A percentile compares a stretch with the other conserved stretches of the same genome.
Evolutionary conservation across 2,113 vertebrate genomes (phyloP).

Genomic region (Muntiacus muntjak): DNA sequence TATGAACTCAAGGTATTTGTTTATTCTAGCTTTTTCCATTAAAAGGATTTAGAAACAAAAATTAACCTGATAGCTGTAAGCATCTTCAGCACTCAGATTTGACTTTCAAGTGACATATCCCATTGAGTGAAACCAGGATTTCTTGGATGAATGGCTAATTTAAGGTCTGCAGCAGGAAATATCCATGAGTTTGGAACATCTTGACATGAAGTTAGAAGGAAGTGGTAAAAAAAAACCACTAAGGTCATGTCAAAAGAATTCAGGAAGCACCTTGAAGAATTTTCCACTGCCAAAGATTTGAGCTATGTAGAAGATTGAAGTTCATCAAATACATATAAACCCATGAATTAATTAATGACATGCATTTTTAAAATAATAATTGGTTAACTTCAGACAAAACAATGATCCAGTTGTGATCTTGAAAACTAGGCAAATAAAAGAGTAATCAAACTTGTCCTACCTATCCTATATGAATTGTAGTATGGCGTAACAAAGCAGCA

Average conservation of each 20-base stretch:
- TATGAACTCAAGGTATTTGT: neutral
- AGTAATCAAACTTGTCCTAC: neutral
- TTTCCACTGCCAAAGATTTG: neutral
- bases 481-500: neutral
- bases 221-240: neutral
- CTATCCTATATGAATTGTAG: neutral
- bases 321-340: neutral
- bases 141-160: constrained; percentile 28
- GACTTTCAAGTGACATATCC: neutral
- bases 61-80: neutral
- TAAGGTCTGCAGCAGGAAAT: neutral
- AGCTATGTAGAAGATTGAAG: neutral
- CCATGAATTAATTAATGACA: neutral
- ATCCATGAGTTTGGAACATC: neutral
- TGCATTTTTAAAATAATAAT: neutral
- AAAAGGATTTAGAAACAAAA: neutral
- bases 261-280: neutral
- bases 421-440: neutral
- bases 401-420: neutral
- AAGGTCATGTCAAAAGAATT: neutral
- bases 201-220: neutral
- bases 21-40: neutral
- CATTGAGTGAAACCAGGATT: neutral
- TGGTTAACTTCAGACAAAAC: neutral
- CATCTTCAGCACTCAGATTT: neutral